These are phyloP conservation scores for Pachypanchax playfairii DNA, from an alignment of 2,113 vertebrate genomes.

Conservation along the genomic window DNA sequence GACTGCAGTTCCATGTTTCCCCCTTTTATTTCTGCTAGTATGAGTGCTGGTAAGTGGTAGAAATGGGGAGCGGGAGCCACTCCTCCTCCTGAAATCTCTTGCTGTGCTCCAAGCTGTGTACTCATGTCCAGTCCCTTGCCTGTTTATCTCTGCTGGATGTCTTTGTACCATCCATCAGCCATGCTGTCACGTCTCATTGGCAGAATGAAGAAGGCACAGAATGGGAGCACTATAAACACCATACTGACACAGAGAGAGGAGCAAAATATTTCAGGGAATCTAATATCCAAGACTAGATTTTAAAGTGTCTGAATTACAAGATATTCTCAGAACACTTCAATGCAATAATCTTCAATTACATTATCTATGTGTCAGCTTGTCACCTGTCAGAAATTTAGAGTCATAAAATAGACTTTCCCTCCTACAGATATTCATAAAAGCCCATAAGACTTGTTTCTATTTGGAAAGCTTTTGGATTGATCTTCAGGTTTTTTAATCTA, in stretches of 20 bases:
- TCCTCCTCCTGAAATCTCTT: conserved; percentile 16
- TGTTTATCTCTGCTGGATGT: conserved; percentile 53
- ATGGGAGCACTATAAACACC: conserved; percentile 31
- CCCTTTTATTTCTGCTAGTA: not conserved
- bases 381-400: not conserved
- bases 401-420: not conserved
- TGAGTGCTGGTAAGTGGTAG: conserved; percentile 21
- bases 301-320: not conserved
- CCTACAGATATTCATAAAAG: conserved; percentile 6
- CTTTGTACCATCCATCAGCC: conserved; percentile 56
- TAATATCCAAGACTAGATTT: conserved; percentile 17
- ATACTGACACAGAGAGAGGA: conserved; percentile 4
- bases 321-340: conserved; percentile 6
- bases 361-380: conserved; percentile 3
- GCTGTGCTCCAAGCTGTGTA: conserved; percentile 67
- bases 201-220: conserved; percentile 32
- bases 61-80: conserved; percentile 15
- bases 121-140: conserved; percentile 42
- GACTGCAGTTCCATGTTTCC: not conserved
- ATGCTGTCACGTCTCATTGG: conserved; percentile 57
- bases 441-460: not conserved
- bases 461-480: not conserved
- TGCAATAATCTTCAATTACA: conserved; percentile 13
- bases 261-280: not conserved
- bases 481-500: not conserved